Percentiles rank a stretch among this genome's conserved stretches.
Conservation (phyloP, 2,113 vertebrate species). For the Phrynosoma platyrhinos region DNA sequence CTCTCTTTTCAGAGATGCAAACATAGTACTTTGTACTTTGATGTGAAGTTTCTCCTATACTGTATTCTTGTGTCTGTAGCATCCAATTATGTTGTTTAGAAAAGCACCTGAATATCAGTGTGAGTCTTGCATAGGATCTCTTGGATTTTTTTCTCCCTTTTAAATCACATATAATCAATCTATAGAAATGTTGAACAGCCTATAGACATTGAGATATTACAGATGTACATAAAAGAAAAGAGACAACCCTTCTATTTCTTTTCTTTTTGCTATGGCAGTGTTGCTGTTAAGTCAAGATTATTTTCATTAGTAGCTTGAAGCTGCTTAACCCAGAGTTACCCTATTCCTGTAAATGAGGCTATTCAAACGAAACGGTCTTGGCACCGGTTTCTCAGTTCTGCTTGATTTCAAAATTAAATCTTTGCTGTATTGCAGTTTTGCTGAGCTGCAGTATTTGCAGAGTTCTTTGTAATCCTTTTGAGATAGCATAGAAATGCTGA, state of each 20-base stretch:
- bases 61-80: not conserved
- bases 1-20: not conserved
- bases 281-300: conserved; percentile 19
- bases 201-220: conserved; percentile 4
- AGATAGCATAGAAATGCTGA: conserved; percentile 69
- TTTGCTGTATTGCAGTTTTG: not conserved
- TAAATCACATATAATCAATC: conserved; percentile 6
- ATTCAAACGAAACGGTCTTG: not conserved
- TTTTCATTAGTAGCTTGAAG: not conserved
- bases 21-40: not conserved
- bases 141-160: not conserved
- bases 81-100: not conserved
- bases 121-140: not conserved
- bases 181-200: no score
- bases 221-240: conserved; percentile 19
- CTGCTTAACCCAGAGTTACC: not conserved
- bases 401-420: not conserved
- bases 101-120: not conserved
- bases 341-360: not conserved
- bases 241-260: conserved; percentile 21
- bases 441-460: conserved; percentile 66
- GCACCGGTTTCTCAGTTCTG: not conserved
- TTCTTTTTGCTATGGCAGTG: not conserved
- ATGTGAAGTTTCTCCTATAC: not conserved
- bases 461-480: conserved; percentile 71